Conservation (phyloP, 1,140 invertebrate species). For the Planococcus citri region DNA sequence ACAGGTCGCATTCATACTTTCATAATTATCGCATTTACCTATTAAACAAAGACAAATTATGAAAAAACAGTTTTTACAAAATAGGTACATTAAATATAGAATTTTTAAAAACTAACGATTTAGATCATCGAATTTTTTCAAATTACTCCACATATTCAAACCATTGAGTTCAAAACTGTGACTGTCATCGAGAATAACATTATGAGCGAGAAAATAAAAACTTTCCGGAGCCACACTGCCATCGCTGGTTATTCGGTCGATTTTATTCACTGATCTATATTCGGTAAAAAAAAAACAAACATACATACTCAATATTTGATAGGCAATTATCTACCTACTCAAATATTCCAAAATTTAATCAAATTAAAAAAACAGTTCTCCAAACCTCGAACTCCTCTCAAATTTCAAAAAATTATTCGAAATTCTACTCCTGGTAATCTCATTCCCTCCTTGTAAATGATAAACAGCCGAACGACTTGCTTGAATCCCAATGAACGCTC, state of each 20-base stretch:
- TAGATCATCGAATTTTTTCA: background rate
- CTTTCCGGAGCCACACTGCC: background rate
- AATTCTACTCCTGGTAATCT: constrained; percentile 33
- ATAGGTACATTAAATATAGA: too few species aligned
- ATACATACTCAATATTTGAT: too few species aligned
- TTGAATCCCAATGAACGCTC: constrained; percentile 35
- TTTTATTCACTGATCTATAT: background rate
- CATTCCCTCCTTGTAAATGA: constrained; percentile 36
- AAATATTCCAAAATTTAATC: too few species aligned
- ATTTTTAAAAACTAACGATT: background rate
- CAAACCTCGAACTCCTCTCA: constrained; percentile 30
- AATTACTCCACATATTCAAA: background rate
- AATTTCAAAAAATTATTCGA: constrained; percentile 33
- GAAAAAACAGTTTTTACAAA: too few species aligned
- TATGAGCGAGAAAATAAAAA: background rate
- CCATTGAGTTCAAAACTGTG: background rate
- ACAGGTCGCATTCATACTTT: background rate
- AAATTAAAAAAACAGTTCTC: too few species aligned
- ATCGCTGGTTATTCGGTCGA: background rate
- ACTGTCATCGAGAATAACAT: background rate
- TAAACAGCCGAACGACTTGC: constrained; percentile 31
- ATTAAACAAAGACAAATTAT: too few species aligned
- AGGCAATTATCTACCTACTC: too few species aligned
- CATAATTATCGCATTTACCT: background rate
- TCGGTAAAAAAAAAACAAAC: background rate